These are phyloP conservation scores for Sebastes vulpes DNA, from an alignment of 2,797 vertebrate genomes.

Conservation along the genomic window DNA sequence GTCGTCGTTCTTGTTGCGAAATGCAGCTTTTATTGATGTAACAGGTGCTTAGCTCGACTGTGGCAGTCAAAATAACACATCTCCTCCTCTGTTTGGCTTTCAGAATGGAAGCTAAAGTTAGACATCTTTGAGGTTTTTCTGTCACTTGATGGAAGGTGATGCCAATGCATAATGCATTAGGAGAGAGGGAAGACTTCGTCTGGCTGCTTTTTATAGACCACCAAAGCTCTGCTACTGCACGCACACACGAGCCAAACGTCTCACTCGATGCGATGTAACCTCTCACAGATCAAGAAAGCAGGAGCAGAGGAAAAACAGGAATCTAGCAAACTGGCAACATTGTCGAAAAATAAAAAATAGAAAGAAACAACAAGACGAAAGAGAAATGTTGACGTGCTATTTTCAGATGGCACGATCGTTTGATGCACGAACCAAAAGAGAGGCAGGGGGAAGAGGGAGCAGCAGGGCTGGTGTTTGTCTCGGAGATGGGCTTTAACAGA, in stretches of 20 bases:
- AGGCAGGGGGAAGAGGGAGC: conserved; percentile 32
- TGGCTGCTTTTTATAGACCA: conserved; percentile 96
- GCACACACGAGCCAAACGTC: conserved; percentile 37
- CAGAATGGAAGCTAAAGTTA: conserved; percentile 89
- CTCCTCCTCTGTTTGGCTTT: conserved; percentile 80
- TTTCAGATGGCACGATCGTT: conserved; percentile 79
- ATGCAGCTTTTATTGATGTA: conserved; percentile 84
- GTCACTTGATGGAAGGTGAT: conserved; percentile 91
- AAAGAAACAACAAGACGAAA: conserved; percentile 68
- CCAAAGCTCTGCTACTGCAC: conserved; percentile 56
- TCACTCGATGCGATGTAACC: conserved; percentile 85
- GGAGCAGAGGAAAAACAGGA: conserved; percentile 81
- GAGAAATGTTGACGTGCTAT: conserved; percentile 81
- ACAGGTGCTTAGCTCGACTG: conserved; percentile 85
- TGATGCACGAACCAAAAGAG: conserved; percentile 73
- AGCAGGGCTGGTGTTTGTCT: conserved; percentile 68
- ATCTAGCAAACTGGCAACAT: conserved; percentile 82
- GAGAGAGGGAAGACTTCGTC: conserved; percentile 94
- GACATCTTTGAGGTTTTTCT: conserved; percentile 93
- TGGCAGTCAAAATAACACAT: conserved; percentile 77
- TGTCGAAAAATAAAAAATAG: conserved; percentile 67
- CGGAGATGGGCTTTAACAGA: conserved; percentile 74
- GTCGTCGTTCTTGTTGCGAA: conserved; percentile 59
- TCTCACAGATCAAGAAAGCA: conserved; percentile 81
- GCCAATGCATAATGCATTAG: conserved; percentile 98